A percentile compares a stretch with the other conserved stretches of the same genome.
Conservation (phyloP, 2,113 vertebrate species). For the Bufo bufo region DNA sequence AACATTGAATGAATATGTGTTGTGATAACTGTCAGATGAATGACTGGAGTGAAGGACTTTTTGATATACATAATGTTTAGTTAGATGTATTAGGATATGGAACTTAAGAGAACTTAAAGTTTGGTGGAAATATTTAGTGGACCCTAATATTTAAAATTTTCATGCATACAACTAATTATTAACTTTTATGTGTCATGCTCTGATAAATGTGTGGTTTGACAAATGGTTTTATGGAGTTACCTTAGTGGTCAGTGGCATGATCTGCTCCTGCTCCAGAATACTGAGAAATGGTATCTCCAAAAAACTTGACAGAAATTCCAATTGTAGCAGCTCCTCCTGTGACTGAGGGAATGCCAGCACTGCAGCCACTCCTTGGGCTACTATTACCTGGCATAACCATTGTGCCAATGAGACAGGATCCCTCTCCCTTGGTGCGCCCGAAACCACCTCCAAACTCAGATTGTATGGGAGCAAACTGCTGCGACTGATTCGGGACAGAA, state of each 20-base stretch:
- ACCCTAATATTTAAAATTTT: neutral
- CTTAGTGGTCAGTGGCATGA: slow-evolving; percentile 77
- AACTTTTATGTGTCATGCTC: neutral
- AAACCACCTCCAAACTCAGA: slow-evolving; percentile 79
- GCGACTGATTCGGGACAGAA: slow-evolving; percentile 67
- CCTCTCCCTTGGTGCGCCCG: slow-evolving; percentile 64
- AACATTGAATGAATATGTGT: neutral
- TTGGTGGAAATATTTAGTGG: neutral
- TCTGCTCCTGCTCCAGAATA: slow-evolving; percentile 77
- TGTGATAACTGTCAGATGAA: neutral
- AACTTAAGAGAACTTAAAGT: neutral
- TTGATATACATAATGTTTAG: neutral
- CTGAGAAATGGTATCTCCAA: slow-evolving; percentile 86
- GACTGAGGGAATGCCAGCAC: slow-evolving; percentile 85
- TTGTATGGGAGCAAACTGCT: slow-evolving; percentile 74
- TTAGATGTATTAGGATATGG: neutral
- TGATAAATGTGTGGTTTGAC: neutral
- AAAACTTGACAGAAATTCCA: slow-evolving; percentile 84
- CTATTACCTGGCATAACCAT: slow-evolving; percentile 79
- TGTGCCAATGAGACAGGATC: slow-evolving; percentile 83
- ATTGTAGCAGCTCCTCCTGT: slow-evolving; percentile 83
- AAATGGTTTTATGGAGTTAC: slow-evolving; percentile 65
- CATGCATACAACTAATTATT: neutral
- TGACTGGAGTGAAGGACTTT: neutral
- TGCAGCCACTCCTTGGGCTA: slow-evolving; percentile 80